Conservation (phyloP, 2,888 invertebrate genomes). For the Adelognathus sp. region DNA sequence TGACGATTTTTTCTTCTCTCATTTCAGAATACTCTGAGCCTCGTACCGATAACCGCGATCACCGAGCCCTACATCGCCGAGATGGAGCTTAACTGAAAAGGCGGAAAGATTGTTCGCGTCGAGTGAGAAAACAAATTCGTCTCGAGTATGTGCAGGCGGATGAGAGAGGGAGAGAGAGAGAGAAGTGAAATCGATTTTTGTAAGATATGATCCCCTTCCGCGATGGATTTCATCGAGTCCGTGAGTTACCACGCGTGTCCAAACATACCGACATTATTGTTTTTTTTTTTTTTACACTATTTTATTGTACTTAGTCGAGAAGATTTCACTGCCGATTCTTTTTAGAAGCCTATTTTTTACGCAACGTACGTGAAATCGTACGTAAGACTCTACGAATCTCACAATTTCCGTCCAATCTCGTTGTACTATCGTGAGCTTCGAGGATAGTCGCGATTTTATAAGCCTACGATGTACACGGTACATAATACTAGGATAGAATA, state of each 20-base stretch:
- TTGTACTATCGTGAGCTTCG: slow-evolving; percentile 23
- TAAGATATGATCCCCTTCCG: slow-evolving; percentile 45
- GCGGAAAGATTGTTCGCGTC: background rate
- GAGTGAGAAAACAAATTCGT: background rate
- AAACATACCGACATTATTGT: slow-evolving; percentile 22
- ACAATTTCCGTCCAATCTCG: slow-evolving; percentile 62
- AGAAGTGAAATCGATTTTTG: slow-evolving; percentile 21
- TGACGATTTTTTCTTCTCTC: slow-evolving; percentile 29
- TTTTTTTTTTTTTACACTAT: slow-evolving; percentile 11
- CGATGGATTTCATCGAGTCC: background rate
- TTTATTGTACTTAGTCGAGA: slow-evolving; percentile 38
- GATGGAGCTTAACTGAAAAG: slow-evolving; percentile 74
- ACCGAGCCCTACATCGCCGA: slow-evolving; percentile 78
- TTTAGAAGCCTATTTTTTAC: slow-evolving; percentile 19
- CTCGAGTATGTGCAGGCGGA: background rate
- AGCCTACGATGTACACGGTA: slow-evolving; percentile 21
- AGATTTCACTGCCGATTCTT: slow-evolving; percentile 5
- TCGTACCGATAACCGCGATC: slow-evolving; percentile 79
- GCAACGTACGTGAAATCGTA: slow-evolving; percentile 12
- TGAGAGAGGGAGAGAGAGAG: too few relatives aligned
- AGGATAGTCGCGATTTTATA: slow-evolving; percentile 34
- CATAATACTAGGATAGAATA: slow-evolving; percentile 25
- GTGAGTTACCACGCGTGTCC: slow-evolving; percentile 53
- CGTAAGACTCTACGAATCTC: slow-evolving; percentile 45
- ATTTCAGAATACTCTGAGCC: slow-evolving; percentile 77